These are phyloP conservation scores for Eulemur macaco DNA, from an alignment of 2,113 vertebrate genomes.

Conservation along the genomic window DNA sequence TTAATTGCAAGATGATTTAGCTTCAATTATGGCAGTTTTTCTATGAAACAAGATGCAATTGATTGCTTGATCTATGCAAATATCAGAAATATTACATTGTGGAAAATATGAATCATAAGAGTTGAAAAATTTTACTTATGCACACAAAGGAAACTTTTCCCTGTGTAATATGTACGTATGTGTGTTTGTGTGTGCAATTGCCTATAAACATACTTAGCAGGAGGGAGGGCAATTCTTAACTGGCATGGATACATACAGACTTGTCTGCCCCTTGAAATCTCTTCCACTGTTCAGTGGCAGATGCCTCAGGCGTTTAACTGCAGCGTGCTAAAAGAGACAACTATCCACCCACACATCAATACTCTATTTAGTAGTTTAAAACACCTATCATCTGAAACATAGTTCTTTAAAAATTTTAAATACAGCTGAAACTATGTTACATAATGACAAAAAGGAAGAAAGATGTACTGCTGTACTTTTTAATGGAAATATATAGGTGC, in stretches of 20 bases:
- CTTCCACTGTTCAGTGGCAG: not conserved
- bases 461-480: not conserved
- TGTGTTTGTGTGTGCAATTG: not conserved
- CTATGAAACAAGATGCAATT: not conserved
- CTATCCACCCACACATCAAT: conserved; percentile 8
- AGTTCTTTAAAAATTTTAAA: conserved; percentile 58
- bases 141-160: not conserved
- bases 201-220: not conserved
- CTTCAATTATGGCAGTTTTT: not conserved
- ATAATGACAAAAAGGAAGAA: conserved; percentile 45
- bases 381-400: conserved; percentile 48
- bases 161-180: not conserved
- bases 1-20: conserved; percentile 26
- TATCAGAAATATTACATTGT: conserved; percentile 28
- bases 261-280: conserved; percentile 24
- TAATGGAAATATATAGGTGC: not conserved
- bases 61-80: not conserved
- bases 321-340: conserved; percentile 51
- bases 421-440: conserved; percentile 49
- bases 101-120: not conserved
- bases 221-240: not conserved
- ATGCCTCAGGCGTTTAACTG: conserved; percentile 39
- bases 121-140: not conserved
- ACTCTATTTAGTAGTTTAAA: conserved; percentile 60
- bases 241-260: not conserved